These are phyloP conservation scores for Lasiurus borealis DNA, from an alignment of 2,113 vertebrate genomes.

Conservation along the genomic window DNA sequence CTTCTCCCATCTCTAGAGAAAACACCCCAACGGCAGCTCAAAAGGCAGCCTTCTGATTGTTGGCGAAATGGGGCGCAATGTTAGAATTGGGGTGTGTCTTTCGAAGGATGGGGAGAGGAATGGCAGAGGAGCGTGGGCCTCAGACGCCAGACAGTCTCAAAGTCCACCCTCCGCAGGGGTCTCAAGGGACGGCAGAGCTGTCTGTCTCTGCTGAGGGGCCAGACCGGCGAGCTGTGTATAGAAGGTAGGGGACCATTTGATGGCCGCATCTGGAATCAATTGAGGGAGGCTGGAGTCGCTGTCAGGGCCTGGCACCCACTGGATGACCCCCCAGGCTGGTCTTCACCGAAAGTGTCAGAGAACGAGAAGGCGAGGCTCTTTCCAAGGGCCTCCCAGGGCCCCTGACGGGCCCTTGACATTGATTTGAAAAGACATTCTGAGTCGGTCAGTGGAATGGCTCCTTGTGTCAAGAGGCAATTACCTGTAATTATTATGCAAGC, in stretches of 20 bases:
- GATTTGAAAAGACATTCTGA: constrained; percentile 73
- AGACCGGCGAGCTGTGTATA: constrained; percentile 87
- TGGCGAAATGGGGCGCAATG: not conserved
- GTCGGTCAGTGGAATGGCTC: not conserved
- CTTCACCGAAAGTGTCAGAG: constrained; percentile 72
- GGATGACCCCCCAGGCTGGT: constrained; percentile 68
- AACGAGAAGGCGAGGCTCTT: constrained; percentile 44
- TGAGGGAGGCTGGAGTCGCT: constrained; percentile 73
- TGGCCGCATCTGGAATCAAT: constrained; percentile 86
- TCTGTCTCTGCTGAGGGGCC: constrained; percentile 12
- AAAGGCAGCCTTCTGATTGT: not conserved
- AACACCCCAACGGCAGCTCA: not conserved
- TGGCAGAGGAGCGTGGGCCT: not conserved
- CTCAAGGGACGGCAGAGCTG: constrained; percentile 32
- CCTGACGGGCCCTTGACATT: not conserved
- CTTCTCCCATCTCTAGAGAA: not conserved
- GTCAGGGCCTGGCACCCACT: constrained; percentile 75
- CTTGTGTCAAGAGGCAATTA: constrained; percentile 80
- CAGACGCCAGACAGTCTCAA: fast-evolving
- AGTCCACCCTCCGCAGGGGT: fast-evolving
- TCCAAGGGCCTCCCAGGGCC: constrained; percentile 48
- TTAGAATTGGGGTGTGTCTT: not conserved
- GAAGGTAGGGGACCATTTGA: constrained; percentile 55
- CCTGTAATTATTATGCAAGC: constrained; percentile 80
- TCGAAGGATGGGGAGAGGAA: fast-evolving